Evolutionary conservation across 2,113 vertebrate genomes (phyloP), one percentile per base, ranked within the genome.

Genomic region (Myiagra hebetior): DNA sequence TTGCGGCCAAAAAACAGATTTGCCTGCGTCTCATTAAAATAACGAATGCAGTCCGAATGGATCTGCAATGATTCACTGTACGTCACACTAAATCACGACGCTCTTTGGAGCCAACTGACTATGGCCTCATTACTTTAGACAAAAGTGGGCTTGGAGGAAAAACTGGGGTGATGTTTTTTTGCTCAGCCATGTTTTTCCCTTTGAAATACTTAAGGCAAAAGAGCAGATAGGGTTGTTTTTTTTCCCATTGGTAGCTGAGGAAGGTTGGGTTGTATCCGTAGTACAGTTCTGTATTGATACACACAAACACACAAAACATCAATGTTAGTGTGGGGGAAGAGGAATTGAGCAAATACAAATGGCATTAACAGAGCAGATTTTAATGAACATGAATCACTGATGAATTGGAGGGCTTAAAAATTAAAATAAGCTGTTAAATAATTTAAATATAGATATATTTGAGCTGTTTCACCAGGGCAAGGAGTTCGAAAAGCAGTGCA

Each of bases 1-100:
- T 98, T 98, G 97, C 53, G 83, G 97, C 97, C 97, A 98, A 97
- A 97, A 85, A 83, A 0, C 94, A 83, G 96, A 82, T 95, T 88
- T 96, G 95, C 94, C 90, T 83, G 96, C 4, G 91, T 98, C 98
- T 98, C 98, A 98, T 98, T 98, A 98, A 97, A 97, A 95, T 97
- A 98, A 98, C 93, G 68, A 98, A 97, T 86, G 96, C 97, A 97
- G 85, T 92, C 96, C 92, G 39, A 87, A 91, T 85, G 93, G 97
- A 90, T 97, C 97, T 89, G 85, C 87, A 95, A 83, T 84, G 95
- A 97, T 96, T 97, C 93, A 91, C 98, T 97, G 98, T 97, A 98
- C 78, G 98, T 99, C 98, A 97, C 98, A 98, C 97, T 39, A 89
- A 98, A 99, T 99, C 98, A 98, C 98, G 96, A 96, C 96, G 97